Conservation (phyloP, 2,888 invertebrate species). For the Cenopis cana region DNA sequence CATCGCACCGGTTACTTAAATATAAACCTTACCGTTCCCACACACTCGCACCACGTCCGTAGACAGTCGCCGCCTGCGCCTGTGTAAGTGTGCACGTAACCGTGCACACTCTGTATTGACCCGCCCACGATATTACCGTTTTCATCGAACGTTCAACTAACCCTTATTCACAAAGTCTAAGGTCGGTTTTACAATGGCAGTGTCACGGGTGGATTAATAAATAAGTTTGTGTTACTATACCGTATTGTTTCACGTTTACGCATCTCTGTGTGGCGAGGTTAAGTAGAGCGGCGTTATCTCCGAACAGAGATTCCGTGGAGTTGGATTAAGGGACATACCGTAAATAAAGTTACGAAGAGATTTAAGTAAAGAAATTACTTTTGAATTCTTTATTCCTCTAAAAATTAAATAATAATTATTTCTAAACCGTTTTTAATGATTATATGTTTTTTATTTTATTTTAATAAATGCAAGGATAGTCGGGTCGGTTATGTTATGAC, state of each 20-base stretch:
- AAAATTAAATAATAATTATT: background rate
- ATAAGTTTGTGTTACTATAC: slow-evolving; percentile 78
- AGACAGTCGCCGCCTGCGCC: slow-evolving; percentile 22
- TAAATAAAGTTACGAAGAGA: slow-evolving; percentile 30
- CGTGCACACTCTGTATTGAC: slow-evolving; percentile 52
- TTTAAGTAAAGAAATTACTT: background rate
- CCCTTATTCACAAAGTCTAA: slow-evolving; percentile 55
- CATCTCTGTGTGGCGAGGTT: slow-evolving; percentile 83
- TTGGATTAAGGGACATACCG: slow-evolving; percentile 67
- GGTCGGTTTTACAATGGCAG: slow-evolving; percentile 52
- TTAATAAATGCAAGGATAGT: slow-evolving; percentile 16
- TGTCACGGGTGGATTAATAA: slow-evolving; percentile 55
- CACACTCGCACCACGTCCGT: slow-evolving; percentile 59
- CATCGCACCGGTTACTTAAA: slow-evolving; percentile 60
- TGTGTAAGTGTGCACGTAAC: slow-evolving; percentile 73
- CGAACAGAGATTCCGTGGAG: slow-evolving; percentile 81
- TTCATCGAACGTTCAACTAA: slow-evolving; percentile 51
- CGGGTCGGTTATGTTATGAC: too few species aligned
- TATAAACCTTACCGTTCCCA: slow-evolving; percentile 81
- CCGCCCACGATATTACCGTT: slow-evolving; percentile 44
- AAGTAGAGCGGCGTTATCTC: slow-evolving; percentile 85
- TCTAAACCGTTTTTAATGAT: background rate
- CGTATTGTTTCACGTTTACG: slow-evolving; percentile 85
- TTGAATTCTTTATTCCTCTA: background rate
- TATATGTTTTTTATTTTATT: background rate